Evolutionary conservation across 2,888 invertebrate genomes (phyloP).

Genomic region (Aphidoletes aphidimyza): DNA sequence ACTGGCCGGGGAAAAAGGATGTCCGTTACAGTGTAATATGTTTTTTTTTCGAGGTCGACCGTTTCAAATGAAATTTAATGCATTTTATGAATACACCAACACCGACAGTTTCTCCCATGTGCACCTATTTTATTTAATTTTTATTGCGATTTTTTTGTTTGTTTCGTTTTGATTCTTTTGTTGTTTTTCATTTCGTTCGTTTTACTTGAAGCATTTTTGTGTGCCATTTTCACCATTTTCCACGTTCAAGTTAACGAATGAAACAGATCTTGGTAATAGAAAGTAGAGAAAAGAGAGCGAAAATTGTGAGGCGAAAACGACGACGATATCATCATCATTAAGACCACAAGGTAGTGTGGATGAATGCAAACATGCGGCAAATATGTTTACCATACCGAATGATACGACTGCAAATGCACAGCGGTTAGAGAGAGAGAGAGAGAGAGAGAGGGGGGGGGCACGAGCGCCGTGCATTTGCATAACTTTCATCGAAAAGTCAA

Average conservation of each 20-base stretch:
- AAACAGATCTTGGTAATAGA: too few relatives aligned
- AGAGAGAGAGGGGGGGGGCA: not conserved
- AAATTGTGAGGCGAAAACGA: not conserved
- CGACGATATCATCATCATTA: conserved; percentile 36
- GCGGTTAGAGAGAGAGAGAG: not conserved
- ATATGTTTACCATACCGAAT: conserved; percentile 33
- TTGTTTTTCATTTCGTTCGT: too few relatives aligned
- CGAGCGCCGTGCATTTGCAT: not conserved
- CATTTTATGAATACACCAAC: conserved; percentile 37
- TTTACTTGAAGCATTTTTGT: too few relatives aligned
- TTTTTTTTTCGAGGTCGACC: conserved; percentile 24
- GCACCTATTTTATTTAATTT: conserved; percentile 30
- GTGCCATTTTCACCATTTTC: too few relatives aligned
- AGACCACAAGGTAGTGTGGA: conserved; percentile 38
- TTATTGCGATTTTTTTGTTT: conserved; percentile 14
- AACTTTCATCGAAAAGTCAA: not conserved
- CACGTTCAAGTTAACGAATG: too few relatives aligned
- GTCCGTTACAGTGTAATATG: conserved; percentile 50
- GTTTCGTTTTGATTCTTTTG: too few relatives aligned
- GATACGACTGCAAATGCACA: not conserved
- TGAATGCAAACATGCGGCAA: conserved; percentile 46
- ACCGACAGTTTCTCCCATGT: conserved; percentile 3
- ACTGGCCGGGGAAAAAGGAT: conserved; percentile 16
- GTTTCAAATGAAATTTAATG: conserved; percentile 19
- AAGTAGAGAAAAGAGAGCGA: not conserved